Conservation (phyloP, 2,888 invertebrate species). For the Nomada fucata region DNA sequence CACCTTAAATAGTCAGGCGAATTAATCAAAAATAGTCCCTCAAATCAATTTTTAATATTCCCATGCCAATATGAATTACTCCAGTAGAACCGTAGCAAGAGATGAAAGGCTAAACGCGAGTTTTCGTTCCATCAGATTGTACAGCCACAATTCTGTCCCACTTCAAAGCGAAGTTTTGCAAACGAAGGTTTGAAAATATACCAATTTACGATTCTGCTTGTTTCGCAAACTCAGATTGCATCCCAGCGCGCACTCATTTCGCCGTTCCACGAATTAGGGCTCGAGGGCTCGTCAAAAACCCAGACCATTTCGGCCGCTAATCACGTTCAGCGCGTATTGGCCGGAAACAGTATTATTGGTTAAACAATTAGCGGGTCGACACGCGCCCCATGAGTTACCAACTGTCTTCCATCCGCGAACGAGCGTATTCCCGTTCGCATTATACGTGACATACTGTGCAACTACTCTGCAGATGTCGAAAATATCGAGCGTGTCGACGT, state of each 20-base stretch:
- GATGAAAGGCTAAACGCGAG: neutral
- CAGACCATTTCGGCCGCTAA: slow-evolving; percentile 12
- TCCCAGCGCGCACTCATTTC: neutral
- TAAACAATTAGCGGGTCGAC: slow-evolving; percentile 45
- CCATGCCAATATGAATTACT: no score
- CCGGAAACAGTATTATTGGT: slow-evolving; percentile 44
- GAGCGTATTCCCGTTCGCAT: slow-evolving; percentile 14
- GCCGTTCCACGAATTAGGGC: neutral
- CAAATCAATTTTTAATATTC: no score
- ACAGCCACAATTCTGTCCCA: neutral
- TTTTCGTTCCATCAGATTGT: neutral
- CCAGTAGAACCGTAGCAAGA: no score
- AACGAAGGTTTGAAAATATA: neutral
- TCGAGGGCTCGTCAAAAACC: slow-evolving; percentile 11
- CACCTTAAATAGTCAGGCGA: neutral
- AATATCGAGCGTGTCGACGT: slow-evolving; percentile 40
- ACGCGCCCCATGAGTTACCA: slow-evolving; percentile 30
- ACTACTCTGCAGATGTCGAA: slow-evolving; percentile 42
- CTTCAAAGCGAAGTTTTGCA: neutral
- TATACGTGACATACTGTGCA: slow-evolving; percentile 29
- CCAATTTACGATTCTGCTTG: neutral
- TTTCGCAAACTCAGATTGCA: neutral
- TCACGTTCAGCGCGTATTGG: slow-evolving; percentile 25
- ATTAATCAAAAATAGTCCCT: no score
- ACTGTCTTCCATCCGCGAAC: neutral